These are phyloP conservation scores for Bicyclus anynana DNA, from an alignment of 1,140 invertebrate genomes.

Conservation along the genomic window DNA sequence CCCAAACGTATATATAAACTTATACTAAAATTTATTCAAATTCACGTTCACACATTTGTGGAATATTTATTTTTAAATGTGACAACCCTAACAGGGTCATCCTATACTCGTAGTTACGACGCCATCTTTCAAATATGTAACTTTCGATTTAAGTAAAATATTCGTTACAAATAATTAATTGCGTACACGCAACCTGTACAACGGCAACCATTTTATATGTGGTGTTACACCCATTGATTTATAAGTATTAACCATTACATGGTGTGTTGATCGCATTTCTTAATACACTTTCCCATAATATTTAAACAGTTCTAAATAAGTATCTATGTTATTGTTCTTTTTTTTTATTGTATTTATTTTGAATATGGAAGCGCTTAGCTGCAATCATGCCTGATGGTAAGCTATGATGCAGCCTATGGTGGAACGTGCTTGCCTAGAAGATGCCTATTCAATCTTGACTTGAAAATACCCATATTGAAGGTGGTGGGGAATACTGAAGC, in stretches of 20 bases:
- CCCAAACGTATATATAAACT: too few species aligned
- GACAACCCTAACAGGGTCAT: background rate
- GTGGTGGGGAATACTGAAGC: too few species aligned
- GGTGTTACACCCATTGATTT: conserved; percentile 23
- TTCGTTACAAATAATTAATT: conserved; percentile 33
- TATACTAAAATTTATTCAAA: too few species aligned
- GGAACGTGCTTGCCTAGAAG: too few species aligned
- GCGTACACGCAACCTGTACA: conserved; percentile 24
- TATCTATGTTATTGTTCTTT: too few species aligned
- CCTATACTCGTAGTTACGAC: conserved; percentile 11
- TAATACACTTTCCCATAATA: background rate
- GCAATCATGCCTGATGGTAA: too few species aligned
- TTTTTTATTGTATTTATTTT: too few species aligned
- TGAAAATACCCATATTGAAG: too few species aligned
- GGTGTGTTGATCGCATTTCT: conserved; percentile 4
- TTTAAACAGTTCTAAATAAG: background rate
- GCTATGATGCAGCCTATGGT: too few species aligned
- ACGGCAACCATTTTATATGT: conserved; percentile 25
- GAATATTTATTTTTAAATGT: background rate
- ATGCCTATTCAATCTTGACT: too few species aligned
- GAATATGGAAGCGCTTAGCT: too few species aligned
- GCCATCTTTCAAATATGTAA: conserved; percentile 21
- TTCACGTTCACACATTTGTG: too few species aligned
- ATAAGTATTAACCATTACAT: conserved; percentile 12
- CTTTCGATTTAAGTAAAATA: conserved; percentile 24